phyloP scores from a whole-genome alignment of 2,888 invertebrate species.

The Epiperipatus broadwayi region DNA sequence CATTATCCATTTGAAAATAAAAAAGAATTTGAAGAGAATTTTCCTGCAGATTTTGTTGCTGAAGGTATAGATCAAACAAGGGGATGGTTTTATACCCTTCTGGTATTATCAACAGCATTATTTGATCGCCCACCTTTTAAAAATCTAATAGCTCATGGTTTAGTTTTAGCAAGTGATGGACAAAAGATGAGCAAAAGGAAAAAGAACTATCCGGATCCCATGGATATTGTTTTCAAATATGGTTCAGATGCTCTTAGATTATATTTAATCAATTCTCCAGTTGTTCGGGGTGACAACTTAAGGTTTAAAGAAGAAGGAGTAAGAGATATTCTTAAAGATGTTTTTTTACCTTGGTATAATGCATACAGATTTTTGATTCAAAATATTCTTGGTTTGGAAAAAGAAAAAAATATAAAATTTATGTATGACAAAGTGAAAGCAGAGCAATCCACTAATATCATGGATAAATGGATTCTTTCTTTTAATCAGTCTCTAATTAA shows the following conservation, averaged over 20 bases:
- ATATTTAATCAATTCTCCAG: slow-evolving; percentile 93
- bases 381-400: slow-evolving; percentile 61
- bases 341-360: slow-evolving; percentile 80
- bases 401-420: slow-evolving; percentile 31
- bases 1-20: slow-evolving; percentile 89
- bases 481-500: slow-evolving; percentile 78
- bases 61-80: slow-evolving; percentile 96
- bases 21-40: slow-evolving; percentile 66
- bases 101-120: slow-evolving; percentile 83
- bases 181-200: slow-evolving; percentile 99
- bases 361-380: slow-evolving; percentile 67
- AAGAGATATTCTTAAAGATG: slow-evolving; percentile 83
- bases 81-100: slow-evolving; percentile 96
- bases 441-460: slow-evolving; percentile 44
- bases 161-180: slow-evolving; percentile 84
- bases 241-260: slow-evolving; percentile 84
- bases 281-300: slow-evolving; percentile 87
- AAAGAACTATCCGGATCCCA: slow-evolving; percentile 94
- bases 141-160: slow-evolving; percentile 86
- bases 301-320: slow-evolving; percentile 95
- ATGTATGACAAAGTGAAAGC: slow-evolving; percentile 26
- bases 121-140: slow-evolving; percentile 94
- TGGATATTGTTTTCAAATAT: slow-evolving; percentile 63
- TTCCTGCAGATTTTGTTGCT: slow-evolving; percentile 98
- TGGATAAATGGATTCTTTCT: slow-evolving; percentile 94